Conservation (phyloP, 2,888 invertebrate genomes). For the Acholoe squamosa region DNA sequence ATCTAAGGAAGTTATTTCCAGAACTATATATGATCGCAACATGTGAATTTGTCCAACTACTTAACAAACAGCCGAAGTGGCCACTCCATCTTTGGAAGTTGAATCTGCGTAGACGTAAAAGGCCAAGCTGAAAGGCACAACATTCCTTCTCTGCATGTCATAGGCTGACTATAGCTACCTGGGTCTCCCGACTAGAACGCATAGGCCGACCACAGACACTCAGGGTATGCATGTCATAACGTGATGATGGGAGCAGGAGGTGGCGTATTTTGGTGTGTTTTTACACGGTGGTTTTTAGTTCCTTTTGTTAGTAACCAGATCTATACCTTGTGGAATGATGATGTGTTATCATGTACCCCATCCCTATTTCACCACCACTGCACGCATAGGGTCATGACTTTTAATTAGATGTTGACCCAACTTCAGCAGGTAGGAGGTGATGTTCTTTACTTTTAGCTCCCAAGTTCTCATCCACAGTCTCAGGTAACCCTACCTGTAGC, state of each 20-base stretch:
- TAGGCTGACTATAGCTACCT: too few species aligned
- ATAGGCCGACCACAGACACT: too few species aligned
- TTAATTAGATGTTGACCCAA: not conserved
- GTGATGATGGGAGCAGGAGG: not conserved
- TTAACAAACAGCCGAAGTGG: too few species aligned
- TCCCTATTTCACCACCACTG: not conserved
- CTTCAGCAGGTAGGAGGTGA: not conserved
- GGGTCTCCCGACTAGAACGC: too few species aligned
- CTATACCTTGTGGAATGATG: not conserved
- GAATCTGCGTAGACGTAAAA: too few species aligned
- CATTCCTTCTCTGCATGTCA: too few species aligned
- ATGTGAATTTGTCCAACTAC: too few species aligned
- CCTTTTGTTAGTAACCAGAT: not conserved
- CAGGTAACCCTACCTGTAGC: not conserved
- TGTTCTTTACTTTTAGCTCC: not conserved
- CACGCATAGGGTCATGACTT: conserved; percentile 1
- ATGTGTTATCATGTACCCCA: not conserved
- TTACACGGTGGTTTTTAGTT: not conserved
- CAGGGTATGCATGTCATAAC: too few species aligned
- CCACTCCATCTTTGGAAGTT: too few species aligned
- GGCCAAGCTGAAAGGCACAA: too few species aligned
- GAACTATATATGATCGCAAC: too few species aligned
- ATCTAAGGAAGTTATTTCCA: too few species aligned
- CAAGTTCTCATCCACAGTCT: not conserved
- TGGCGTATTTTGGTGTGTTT: not conserved